Evolutionary conservation across 1,140 invertebrate genomes (phyloP).

Genomic region (Onthophagus taurus): DNA sequence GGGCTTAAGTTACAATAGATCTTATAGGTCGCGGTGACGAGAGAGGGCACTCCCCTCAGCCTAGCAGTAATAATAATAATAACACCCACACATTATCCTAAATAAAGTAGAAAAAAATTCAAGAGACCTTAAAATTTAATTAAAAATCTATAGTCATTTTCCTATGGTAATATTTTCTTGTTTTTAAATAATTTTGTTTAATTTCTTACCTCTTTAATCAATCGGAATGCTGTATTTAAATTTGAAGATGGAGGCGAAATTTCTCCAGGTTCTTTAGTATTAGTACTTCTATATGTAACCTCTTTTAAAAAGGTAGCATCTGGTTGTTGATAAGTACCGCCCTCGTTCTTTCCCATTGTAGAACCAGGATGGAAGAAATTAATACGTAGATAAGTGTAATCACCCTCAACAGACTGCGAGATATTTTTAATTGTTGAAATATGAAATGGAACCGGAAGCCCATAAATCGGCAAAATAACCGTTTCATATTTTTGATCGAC

Average conservation of each 20-base stretch:
- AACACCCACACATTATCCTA: too few species aligned
- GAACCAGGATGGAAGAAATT: slow-evolving; percentile 99
- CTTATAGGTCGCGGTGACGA: too few species aligned
- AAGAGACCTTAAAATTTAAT: too few species aligned
- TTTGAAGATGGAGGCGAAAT: slow-evolving; percentile 91
- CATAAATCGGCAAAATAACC: slow-evolving; percentile 93
- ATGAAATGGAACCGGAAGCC: slow-evolving; percentile 93
- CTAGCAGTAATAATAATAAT: too few species aligned
- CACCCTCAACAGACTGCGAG: slow-evolving; percentile 95
- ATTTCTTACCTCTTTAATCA: slow-evolving; percentile 99
- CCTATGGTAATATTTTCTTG: too few species aligned
- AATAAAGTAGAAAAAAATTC: too few species aligned
- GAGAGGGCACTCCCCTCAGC: too few species aligned
- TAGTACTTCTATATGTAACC: slow-evolving; percentile 97
- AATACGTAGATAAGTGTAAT: slow-evolving; percentile 96
- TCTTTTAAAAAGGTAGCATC: slow-evolving; percentile 98
- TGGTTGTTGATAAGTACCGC: slow-evolving; percentile 80
- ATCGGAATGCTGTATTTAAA: slow-evolving; percentile 89
- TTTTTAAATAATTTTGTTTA: too few species aligned
- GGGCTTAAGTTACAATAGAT: too few species aligned
- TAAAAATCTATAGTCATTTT: too few species aligned
- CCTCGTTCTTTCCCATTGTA: slow-evolving; percentile 87
- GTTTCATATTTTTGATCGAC: slow-evolving; percentile 98
- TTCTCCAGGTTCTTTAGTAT: slow-evolving; percentile 96
- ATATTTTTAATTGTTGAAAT: slow-evolving; percentile 99